Conservation (phyloP, 2,113 vertebrate species). For the Bubo scandiacus region DNA sequence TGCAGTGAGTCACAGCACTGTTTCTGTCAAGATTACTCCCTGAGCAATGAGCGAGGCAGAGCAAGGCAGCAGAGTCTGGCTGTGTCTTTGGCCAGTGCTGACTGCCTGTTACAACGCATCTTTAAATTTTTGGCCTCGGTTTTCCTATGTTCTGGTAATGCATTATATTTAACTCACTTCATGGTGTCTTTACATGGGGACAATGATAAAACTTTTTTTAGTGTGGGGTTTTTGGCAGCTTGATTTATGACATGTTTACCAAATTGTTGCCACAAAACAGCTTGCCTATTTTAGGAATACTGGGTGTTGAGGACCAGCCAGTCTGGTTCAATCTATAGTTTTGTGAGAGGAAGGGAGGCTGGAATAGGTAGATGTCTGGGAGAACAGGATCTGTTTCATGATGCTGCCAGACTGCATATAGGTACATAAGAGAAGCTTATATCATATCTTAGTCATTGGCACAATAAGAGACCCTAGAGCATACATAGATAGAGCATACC, state of each 20-base stretch:
- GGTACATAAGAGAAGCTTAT: background rate
- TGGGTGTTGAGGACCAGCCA: background rate
- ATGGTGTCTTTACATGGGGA: background rate
- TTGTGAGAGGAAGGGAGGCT: background rate
- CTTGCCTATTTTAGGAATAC: background rate
- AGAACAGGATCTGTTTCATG: background rate
- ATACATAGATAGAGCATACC: background rate
- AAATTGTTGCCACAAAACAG: background rate
- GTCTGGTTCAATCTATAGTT: background rate
- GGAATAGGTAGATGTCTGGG: background rate
- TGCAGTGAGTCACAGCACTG: background rate
- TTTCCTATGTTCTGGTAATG: background rate
- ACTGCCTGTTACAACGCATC: background rate
- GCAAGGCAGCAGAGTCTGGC: background rate
- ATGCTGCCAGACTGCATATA: background rate
- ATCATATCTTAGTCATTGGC: background rate
- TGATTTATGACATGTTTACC: rapidly evolving
- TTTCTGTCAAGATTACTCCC: background rate
- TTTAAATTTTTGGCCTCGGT: background rate
- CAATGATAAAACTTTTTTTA: background rate
- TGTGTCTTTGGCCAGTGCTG: background rate
- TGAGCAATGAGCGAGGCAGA: background rate
- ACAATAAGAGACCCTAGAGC: background rate
- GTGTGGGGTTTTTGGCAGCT: background rate
- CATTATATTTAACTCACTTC: background rate